Percentiles rank a stretch among this genome's conserved stretches.
Conservation (phyloP, 2,888 invertebrate genomes). For the Mongoloraphidia duomilia region DNA sequence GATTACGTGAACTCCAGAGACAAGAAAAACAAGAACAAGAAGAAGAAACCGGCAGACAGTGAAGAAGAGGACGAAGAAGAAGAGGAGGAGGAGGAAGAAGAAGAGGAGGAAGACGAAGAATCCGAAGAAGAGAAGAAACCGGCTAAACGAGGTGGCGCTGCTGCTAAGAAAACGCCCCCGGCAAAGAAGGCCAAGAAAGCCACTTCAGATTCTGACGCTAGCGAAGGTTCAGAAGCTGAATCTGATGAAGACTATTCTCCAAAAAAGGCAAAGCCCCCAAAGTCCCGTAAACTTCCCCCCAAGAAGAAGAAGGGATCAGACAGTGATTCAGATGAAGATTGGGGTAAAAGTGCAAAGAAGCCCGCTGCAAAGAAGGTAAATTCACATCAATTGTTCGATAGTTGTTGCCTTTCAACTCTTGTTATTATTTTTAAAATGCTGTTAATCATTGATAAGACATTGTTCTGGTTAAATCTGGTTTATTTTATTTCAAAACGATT, state of each 20-base stretch:
- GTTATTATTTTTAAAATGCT: not conserved
- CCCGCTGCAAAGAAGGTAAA: constrained; percentile 14
- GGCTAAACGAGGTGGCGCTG: constrained; percentile 32
- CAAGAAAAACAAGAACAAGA: constrained; percentile 31
- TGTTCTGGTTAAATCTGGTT: too few species aligned
- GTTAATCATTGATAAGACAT: too few species aligned
- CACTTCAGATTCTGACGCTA: constrained; percentile 30
- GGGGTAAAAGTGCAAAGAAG: constrained; percentile 42
- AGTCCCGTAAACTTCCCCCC: constrained; percentile 34
- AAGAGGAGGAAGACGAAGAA: constrained; percentile 24
- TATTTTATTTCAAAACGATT: too few species aligned
- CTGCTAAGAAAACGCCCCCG: constrained; percentile 34
- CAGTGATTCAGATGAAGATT: constrained; percentile 52
- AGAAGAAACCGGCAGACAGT: constrained; percentile 31
- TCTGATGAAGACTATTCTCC: constrained; percentile 47
- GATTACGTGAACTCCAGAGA: constrained; percentile 43
- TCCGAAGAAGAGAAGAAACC: constrained; percentile 41
- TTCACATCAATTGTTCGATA: constrained; percentile 1
- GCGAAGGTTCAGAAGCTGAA: constrained; percentile 35
- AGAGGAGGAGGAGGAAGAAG: constrained; percentile 27
- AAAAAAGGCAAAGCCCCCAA: constrained; percentile 38
- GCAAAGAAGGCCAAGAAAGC: constrained; percentile 35
- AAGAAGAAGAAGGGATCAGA: constrained; percentile 51
- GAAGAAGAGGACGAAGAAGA: constrained; percentile 36
- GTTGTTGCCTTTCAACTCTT: not conserved